phyloP scores from a whole-genome alignment of 2,888 invertebrate genomes.

The Hybos culiciformis region DNA sequence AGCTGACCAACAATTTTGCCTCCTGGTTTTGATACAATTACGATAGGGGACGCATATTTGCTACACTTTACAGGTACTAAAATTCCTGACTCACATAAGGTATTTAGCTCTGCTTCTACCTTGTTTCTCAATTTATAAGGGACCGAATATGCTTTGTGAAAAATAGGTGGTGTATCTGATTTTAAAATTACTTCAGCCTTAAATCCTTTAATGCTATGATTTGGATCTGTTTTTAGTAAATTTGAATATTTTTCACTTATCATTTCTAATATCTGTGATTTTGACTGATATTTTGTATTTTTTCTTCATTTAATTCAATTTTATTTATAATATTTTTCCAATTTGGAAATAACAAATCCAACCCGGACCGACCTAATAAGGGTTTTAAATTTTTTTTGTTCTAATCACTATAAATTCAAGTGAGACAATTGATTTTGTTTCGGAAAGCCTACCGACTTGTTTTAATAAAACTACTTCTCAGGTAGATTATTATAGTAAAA shows the following conservation, averaged over 20 bases:
- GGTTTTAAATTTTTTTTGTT: slow-evolving; percentile 6
- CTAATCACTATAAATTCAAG: slow-evolving; percentile 10
- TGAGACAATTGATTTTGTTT: not conserved
- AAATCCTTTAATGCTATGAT: slow-evolving; percentile 3
- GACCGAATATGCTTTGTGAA: slow-evolving; percentile 8
- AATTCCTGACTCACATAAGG: slow-evolving; percentile 12
- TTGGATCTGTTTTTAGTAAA: no score
- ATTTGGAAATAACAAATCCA: slow-evolving; percentile 7
- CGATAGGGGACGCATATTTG: slow-evolving; percentile 22
- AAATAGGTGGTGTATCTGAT: slow-evolving; percentile 8
- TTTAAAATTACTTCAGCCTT: slow-evolving; percentile 10
- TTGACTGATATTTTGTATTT: no score
- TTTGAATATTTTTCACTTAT: no score
- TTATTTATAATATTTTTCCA: not conserved
- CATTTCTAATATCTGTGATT: no score
- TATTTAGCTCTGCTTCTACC: slow-evolving; percentile 9
- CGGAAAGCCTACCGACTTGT: slow-evolving; percentile 1
- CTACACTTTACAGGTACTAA: slow-evolving; percentile 15
- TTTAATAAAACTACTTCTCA: no score
- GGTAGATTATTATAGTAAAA: no score
- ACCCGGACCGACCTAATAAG: slow-evolving; percentile 10
- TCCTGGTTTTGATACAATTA: slow-evolving; percentile 20
- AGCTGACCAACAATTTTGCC: no score
- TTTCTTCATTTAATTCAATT: no score
- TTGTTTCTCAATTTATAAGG: slow-evolving; percentile 8